Percentiles rank a stretch among this genome's conserved stretches.
Conservation (phyloP, 2,888 invertebrate species). For the Cistogaster globosa region DNA sequence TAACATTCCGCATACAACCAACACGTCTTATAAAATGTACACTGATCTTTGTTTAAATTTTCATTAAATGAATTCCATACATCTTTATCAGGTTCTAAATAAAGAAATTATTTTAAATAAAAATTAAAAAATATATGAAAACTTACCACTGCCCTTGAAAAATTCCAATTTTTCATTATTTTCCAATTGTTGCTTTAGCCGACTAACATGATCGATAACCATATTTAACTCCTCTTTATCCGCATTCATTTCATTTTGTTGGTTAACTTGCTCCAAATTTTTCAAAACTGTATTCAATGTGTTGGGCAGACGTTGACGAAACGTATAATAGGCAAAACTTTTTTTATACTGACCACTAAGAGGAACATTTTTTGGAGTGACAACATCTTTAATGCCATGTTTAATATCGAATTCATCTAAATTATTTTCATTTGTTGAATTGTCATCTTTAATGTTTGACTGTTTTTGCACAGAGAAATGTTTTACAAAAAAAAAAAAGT, state of each 20-base stretch:
- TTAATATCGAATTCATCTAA: slow-evolving; percentile 79
- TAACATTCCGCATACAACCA: slow-evolving; percentile 98
- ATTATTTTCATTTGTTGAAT: background rate
- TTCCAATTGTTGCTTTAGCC: slow-evolving; percentile 93
- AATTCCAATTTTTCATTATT: slow-evolving; percentile 92
- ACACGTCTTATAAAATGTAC: slow-evolving; percentile 88
- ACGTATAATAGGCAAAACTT: slow-evolving; percentile 92
- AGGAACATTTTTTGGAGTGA: slow-evolving; percentile 85
- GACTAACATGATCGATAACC: slow-evolving; percentile 89
- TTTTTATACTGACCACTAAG: slow-evolving; percentile 88
- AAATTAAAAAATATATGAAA: background rate
- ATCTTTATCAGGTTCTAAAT: slow-evolving; percentile 76
- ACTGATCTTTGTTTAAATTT: slow-evolving; percentile 80
- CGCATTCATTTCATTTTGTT: background rate
- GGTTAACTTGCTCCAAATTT: slow-evolving; percentile 85
- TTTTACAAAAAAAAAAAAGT: slow-evolving; percentile 4
- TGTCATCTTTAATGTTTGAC: slow-evolving; percentile 24
- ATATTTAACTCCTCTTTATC: slow-evolving; percentile 87
- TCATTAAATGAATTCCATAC: slow-evolving; percentile 84
- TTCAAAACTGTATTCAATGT: slow-evolving; percentile 84
- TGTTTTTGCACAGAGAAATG: slow-evolving; percentile 10
- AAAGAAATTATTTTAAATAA: background rate
- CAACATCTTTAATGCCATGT: slow-evolving; percentile 83
- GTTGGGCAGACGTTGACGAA: slow-evolving; percentile 93
- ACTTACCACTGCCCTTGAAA: slow-evolving; percentile 81